A percentile compares a stretch with the other conserved stretches of the same genome.
These are phyloP conservation scores for Corythornis cristatus DNA, from an alignment of 2,113 vertebrate species.

Conservation along the genomic window DNA sequence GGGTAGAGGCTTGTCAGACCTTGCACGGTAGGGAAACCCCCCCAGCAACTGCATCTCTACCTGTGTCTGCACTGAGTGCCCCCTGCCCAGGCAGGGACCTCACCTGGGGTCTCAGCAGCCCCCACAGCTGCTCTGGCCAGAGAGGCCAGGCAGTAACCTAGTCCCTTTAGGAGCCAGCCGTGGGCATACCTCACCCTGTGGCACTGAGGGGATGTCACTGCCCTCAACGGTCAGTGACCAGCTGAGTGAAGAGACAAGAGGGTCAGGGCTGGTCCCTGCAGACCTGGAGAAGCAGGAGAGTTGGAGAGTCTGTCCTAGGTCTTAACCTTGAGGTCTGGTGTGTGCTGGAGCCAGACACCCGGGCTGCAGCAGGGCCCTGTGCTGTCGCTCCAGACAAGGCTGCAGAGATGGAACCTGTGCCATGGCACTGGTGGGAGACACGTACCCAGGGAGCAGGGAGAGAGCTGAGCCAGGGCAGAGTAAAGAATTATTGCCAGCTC, in stretches of 20 bases:
- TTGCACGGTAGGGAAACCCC: neutral
- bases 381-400: neutral
- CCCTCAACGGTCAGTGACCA: neutral
- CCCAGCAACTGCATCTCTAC: neutral
- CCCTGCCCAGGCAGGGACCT: neutral
- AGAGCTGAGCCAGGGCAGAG: neutral
- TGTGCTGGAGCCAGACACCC: neutral
- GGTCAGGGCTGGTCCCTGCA: neutral
- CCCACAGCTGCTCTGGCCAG: neutral
- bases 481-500: neutral
- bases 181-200: neutral
- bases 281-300: neutral
- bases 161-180: neutral
- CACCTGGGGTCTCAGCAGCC: neutral
- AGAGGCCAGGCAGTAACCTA: neutral
- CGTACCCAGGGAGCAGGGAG: neutral
- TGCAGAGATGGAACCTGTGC: neutral
- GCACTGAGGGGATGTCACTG: neutral
- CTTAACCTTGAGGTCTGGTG: neutral
- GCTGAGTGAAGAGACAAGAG: neutral
- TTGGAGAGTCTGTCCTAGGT: neutral
- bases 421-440: neutral
- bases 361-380: neutral
- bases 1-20: neutral
- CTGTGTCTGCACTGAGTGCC: neutral